Evolutionary conservation across 2,888 invertebrate genomes (phyloP).

Genomic region (Pseudococcus viburni): DNA sequence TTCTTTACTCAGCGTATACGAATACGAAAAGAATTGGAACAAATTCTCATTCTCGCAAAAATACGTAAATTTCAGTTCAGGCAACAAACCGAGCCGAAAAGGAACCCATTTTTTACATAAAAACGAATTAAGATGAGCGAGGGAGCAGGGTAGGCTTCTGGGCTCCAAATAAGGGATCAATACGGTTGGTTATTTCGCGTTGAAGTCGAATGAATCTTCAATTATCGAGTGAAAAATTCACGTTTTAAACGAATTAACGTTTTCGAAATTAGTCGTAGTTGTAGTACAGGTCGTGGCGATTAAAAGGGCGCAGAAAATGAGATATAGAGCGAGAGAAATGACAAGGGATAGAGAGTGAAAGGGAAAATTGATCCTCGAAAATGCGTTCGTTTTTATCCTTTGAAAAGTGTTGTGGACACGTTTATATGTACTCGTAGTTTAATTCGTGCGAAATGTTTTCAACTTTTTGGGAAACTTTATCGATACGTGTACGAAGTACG

Average conservation of each 20-base stretch:
- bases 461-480: not conserved
- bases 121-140: not conserved
- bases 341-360: not conserved
- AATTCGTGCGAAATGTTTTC: not conserved
- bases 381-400: not conserved
- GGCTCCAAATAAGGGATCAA: not conserved
- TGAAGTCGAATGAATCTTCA: slow-evolving; percentile 1
- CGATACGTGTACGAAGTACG: not conserved
- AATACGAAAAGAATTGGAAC: not conserved
- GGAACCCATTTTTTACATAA: not conserved
- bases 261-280: not conserved
- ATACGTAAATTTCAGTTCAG: not conserved
- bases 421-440: not conserved
- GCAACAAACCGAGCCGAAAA: not conserved
- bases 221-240: slow-evolving; percentile 13
- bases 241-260: slow-evolving; percentile 28
- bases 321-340: not conserved
- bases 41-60: not conserved
- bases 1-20: no score
- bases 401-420: not conserved
- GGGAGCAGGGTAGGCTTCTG: not conserved
- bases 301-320: not conserved
- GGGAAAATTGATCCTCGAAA: slow-evolving; percentile 4
- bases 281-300: not conserved
- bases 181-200: not conserved